A percentile compares a stretch with the other conserved stretches of the same genome.
Conservation (phyloP, 2,888 invertebrate species). For the Melolontha melolontha region DNA sequence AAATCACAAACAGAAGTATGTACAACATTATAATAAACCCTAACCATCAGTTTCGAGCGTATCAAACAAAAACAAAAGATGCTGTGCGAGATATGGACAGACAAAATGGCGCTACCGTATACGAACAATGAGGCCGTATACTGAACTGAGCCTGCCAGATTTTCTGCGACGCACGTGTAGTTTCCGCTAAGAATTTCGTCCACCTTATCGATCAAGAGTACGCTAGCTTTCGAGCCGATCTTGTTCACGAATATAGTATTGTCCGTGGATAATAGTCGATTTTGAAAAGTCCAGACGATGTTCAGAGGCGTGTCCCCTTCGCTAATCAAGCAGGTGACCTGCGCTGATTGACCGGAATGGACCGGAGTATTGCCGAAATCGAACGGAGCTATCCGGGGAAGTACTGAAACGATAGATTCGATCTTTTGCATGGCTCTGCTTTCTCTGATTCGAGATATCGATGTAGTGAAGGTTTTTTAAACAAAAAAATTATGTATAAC, state of each 20-base stretch:
- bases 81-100: conserved; percentile 2
- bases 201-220: conserved; percentile 63
- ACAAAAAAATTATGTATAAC: conserved; percentile 2
- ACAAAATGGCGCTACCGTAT: conserved; percentile 60
- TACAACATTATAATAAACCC: neutral
- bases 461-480: neutral
- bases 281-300: conserved; percentile 69
- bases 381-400: conserved; percentile 85
- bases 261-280: conserved; percentile 61
- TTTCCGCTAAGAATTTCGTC: conserved; percentile 62
- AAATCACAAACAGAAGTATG: no score
- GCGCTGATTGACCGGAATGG: conserved; percentile 83
- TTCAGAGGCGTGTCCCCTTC: conserved; percentile 71
- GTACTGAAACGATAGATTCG: conserved; percentile 71
- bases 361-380: conserved; percentile 82
- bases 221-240: conserved; percentile 66
- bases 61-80: conserved; percentile 26
- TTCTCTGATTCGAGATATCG: neutral
- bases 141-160: conserved; percentile 61
- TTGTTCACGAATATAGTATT: conserved; percentile 60
- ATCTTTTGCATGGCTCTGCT: neutral
- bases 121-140: conserved; percentile 62
- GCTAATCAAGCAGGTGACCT: conserved; percentile 76
- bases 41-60: conserved; percentile 1
- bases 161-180: conserved; percentile 64